These are phyloP conservation scores for Myrmecobius fasciatus DNA, from an alignment of 2,113 vertebrate species.

Conservation along the genomic window DNA sequence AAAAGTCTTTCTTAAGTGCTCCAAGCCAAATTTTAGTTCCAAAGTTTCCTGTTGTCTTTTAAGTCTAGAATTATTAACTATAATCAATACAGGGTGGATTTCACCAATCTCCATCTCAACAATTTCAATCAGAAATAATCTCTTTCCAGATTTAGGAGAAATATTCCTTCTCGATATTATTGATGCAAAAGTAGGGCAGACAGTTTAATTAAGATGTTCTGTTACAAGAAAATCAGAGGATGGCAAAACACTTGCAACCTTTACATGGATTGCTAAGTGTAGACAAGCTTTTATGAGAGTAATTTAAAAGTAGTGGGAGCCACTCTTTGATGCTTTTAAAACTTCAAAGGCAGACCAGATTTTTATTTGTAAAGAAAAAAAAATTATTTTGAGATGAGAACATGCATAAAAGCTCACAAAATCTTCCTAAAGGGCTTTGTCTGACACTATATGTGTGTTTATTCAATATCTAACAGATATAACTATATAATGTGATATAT, in stretches of 20 bases:
- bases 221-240: conserved; percentile 53
- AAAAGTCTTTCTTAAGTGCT: not conserved
- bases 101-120: conserved; percentile 33
- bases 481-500: not conserved
- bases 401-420: conserved; percentile 62
- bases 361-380: conserved; percentile 64
- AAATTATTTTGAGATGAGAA: conserved; percentile 40
- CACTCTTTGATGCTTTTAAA: conserved; percentile 56
- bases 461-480: not conserved
- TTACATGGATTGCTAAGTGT: conserved; percentile 57
- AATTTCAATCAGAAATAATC: conserved; percentile 46
- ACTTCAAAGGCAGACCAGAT: conserved; percentile 64
- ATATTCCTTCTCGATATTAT: conserved; percentile 54
- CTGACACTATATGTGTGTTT: not conserved
- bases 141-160: conserved; percentile 53
- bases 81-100: not conserved
- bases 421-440: conserved; percentile 59
- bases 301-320: conserved; percentile 69
- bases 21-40: conserved; percentile 22
- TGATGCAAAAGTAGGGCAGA: conserved; percentile 51
- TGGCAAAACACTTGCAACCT: conserved; percentile 51
- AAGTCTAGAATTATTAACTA: conserved; percentile 30
- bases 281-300: conserved; percentile 65
- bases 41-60: conserved; percentile 49
- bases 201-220: conserved; percentile 62